phyloP scores from a whole-genome alignment of 2,797 vertebrate species.

The Melanotaenia maccullochi region DNA sequence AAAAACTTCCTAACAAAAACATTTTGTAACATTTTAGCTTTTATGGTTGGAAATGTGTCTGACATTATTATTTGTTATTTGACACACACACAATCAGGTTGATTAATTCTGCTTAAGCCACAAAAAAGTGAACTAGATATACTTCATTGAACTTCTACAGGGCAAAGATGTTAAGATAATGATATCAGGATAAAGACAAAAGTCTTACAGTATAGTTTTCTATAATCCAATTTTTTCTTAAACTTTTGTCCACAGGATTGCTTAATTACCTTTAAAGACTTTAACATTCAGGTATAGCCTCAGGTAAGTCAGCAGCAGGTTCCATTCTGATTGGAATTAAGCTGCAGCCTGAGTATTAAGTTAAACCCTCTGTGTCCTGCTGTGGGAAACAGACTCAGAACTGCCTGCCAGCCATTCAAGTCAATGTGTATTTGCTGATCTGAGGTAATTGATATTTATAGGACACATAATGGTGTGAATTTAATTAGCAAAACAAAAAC shows the following conservation, averaged over 20 bases:
- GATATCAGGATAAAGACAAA: background rate
- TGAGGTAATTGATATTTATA: constrained; percentile 65
- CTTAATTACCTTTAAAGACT: constrained; percentile 17
- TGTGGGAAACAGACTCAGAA: constrained; percentile 43
- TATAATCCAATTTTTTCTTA: background rate
- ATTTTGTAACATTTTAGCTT: too few relatives aligned
- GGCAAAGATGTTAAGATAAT: background rate
- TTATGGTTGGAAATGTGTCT: too few relatives aligned
- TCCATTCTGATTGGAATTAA: constrained; percentile 29
- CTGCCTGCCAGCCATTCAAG: constrained; percentile 31
- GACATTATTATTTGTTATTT: too few relatives aligned
- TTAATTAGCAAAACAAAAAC: constrained; percentile 68
- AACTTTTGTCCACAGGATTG: background rate
- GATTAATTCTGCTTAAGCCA: background rate
- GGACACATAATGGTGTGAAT: constrained; percentile 64
- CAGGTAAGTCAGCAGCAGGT: constrained; percentile 23
- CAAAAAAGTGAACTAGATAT: background rate
- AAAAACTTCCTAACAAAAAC: too few relatives aligned
- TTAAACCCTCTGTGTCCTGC: constrained; percentile 43
- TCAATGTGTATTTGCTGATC: constrained; percentile 65
- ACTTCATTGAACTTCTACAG: background rate
- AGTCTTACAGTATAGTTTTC: background rate
- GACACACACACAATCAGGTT: background rate
- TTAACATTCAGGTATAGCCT: constrained; percentile 16
- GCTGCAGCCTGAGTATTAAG: constrained; percentile 6